Conservation (phyloP, 2,797 vertebrate species). For the Sylvia borin region DNA sequence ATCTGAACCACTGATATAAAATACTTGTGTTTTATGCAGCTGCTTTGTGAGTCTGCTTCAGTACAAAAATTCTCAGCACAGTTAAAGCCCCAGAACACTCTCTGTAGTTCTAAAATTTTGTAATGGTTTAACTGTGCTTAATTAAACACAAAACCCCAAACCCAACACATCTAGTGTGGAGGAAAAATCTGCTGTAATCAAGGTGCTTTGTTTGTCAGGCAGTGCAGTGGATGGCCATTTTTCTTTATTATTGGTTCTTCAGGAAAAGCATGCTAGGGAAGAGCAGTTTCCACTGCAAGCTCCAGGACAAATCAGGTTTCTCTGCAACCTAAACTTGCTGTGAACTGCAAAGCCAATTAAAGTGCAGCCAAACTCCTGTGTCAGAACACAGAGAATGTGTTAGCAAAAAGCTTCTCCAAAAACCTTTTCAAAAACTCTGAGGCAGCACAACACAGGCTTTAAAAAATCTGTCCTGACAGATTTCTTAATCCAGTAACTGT, state of each 20-base stretch:
- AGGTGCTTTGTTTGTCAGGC: background rate
- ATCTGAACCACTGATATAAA: background rate
- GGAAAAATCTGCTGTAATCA: background rate
- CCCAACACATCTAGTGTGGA: background rate
- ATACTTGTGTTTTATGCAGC: background rate
- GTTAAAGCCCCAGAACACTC: background rate
- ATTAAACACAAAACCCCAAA: background rate
- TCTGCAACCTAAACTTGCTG: background rate
- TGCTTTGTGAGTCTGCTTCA: background rate
- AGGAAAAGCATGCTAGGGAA: background rate
- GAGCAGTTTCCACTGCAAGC: background rate
- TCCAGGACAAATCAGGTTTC: background rate
- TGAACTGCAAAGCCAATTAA: conserved; percentile 11
- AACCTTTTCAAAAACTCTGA: background rate
- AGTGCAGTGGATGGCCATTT: background rate
- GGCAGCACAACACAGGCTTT: background rate
- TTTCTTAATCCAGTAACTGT: conserved; percentile 9
- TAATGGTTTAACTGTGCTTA: background rate
- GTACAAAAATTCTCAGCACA: background rate
- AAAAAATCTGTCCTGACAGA: background rate
- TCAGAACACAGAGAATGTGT: background rate
- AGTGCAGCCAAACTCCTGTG: background rate
- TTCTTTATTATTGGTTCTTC: background rate
- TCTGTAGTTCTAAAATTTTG: background rate
- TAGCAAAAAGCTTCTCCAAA: background rate